These are phyloP conservation scores for Thereva nobilitata DNA, from an alignment of 2,888 invertebrate genomes.

Conservation along the genomic window DNA sequence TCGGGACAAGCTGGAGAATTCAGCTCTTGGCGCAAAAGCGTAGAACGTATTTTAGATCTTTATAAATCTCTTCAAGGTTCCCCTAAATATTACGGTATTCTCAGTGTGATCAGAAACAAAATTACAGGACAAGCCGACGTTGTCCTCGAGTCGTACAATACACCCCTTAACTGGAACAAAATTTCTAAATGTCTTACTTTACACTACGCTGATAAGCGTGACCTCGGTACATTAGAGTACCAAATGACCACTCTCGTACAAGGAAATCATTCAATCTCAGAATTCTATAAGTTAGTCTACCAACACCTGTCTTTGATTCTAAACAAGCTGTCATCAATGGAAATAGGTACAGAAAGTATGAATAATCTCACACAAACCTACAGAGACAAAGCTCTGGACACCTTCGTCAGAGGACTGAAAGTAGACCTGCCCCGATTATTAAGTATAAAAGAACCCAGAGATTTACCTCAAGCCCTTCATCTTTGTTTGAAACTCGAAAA, in stretches of 20 bases:
- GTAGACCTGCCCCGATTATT: slow-evolving; percentile 32
- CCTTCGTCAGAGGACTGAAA: slow-evolving; percentile 42
- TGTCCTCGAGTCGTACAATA: slow-evolving; percentile 37
- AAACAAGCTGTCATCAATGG: slow-evolving; percentile 43
- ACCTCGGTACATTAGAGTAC: slow-evolving; percentile 39
- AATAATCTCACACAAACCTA: slow-evolving; percentile 38
- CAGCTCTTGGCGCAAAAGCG: slow-evolving; percentile 36
- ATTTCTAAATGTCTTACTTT: slow-evolving; percentile 33
- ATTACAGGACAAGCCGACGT: too few species aligned
- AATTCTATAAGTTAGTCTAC: slow-evolving; percentile 44
- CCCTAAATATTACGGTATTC: slow-evolving; percentile 36
- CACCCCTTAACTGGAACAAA: slow-evolving; percentile 32
- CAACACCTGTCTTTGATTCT: slow-evolving; percentile 43
- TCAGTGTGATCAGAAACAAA: slow-evolving; percentile 22
- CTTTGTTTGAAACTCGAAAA: too few species aligned
- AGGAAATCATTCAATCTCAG: slow-evolving; percentile 37
- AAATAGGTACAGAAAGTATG: slow-evolving; percentile 40
- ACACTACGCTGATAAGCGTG: slow-evolving; percentile 39
- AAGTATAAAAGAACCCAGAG: slow-evolving; percentile 26
- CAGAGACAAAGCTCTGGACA: slow-evolving; percentile 44
- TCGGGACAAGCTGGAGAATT: slow-evolving; percentile 34
- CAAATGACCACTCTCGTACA: slow-evolving; percentile 40
- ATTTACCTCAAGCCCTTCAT: too few species aligned
- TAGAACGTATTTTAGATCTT: slow-evolving; percentile 34
- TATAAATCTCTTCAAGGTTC: slow-evolving; percentile 34